Evolutionary conservation across 2,797 vertebrate species (phyloP), one percentile per base, ranked within the genome.

Genomic region (Coranthus polyacanthus): DNA sequence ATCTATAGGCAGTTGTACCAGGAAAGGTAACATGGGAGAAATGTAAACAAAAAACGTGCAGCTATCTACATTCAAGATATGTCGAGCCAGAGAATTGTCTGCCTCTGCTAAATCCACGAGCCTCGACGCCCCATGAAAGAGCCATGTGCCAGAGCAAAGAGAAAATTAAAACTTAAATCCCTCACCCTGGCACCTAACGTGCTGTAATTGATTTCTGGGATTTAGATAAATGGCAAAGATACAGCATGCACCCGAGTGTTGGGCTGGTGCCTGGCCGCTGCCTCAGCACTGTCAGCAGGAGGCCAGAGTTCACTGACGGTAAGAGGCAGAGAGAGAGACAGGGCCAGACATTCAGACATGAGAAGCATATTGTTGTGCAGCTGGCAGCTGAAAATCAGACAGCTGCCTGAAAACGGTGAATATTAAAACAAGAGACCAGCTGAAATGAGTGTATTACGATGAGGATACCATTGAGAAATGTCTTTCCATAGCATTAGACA

Each of bases 171-270:
- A 79, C 70, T 80, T 52, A 60, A 83, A 82, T 77, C 84, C 76
- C 38, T 77, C 60, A 70, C 61, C 63, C 60, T 63, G 75, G 75
- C 70, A 83, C 74, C 67, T 13, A 16, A 61, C 18, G 46, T 29
- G 57, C 73, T 50, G 49, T 87, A 81, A 91, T 81, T 87, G 81
- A 92, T 92, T 92, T 87, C 37, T 66, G 71, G 77, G 88, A 88
- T 92, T 88, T 83, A 90, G 86, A 89, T 89, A 83, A 89, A 87
- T 86, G 81, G 83, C 79, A 77, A 63, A 76, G 87, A 88, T 88
- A 81, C 49, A 41, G 52, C 38, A 7, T 9, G 49, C 63, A 26
- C 69, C 60, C 20, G 68, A 67, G 65, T 12, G 54, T 68, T 29
- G 64, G 72, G 74, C 59, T n/a, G 64, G 49, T 65, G 70, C 13